A percentile compares a stretch with the other conserved stretches of the same genome.
These are phyloP conservation scores for Kuschelorhynchus macadamiae DNA, from an alignment of 2,888 invertebrate genomes.

Conservation along the genomic window DNA sequence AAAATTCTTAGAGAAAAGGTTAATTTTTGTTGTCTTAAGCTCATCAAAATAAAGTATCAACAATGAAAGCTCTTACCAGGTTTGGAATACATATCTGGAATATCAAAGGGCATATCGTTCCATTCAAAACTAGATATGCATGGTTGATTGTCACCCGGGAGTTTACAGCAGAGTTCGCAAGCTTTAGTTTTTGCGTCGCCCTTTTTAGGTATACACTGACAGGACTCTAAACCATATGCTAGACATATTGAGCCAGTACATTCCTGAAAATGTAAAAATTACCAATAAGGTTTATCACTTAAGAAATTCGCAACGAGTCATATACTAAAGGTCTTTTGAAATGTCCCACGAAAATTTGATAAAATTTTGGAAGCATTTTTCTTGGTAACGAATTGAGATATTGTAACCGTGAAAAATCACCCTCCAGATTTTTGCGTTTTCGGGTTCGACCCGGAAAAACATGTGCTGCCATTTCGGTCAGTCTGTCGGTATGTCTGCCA, in stretches of 20 bases:
- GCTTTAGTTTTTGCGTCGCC: constrained; percentile 88
- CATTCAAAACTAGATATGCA: constrained; percentile 93
- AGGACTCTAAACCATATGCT: constrained; percentile 95
- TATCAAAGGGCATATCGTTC: constrained; percentile 90
- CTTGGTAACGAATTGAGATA: no score
- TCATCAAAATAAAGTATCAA: no score
- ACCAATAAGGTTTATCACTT: neutral
- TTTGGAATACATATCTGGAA: constrained; percentile 94
- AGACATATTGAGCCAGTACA: constrained; percentile 99
- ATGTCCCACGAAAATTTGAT: neutral
- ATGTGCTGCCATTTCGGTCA: no score
- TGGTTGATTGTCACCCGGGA: constrained; percentile 84
- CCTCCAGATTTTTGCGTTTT: no score
- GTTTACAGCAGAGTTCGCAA: constrained; percentile 93
- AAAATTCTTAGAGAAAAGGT: no score
- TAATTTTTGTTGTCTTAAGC: no score
- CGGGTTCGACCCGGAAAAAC: no score
- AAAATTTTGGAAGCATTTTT: neutral
- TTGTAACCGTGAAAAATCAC: no score
- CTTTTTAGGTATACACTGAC: constrained; percentile 88
- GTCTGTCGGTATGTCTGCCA: no score
- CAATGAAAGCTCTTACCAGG: constrained; percentile 68
- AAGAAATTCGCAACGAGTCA: no score
- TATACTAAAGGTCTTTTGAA: no score
- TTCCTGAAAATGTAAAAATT: constrained; percentile 73